Base-by-base conservation (phyloP, 2,888 invertebrate genomes). In the Acanthopleura granulata region DNA sequence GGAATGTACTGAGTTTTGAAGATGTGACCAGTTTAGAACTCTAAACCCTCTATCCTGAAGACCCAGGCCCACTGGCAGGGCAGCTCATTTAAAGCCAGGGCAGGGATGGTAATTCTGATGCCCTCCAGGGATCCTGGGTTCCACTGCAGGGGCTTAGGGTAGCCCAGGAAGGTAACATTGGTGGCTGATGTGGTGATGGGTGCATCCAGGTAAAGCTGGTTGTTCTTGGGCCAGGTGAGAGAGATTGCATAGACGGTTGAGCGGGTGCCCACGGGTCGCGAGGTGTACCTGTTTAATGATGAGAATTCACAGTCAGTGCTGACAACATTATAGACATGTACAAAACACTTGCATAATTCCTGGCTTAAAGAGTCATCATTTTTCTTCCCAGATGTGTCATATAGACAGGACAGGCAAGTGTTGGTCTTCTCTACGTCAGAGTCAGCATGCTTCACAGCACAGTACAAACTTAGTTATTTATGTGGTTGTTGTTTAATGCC, bases 211-310 rank as follows among this genome's bases (percentile, higher is more conserved):
- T 89, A 81, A 16, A 94, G 88, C 22, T 91, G 85, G 76, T 92
- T 92, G 66, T 92, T 89, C 49, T 90, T 86, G 0, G 95, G 95
- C 95, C 95, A 96, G 1, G 92, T 88, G 51, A 95, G 90, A 30
- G 94, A 90, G 72, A 93, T 93, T 0, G 94, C 95, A 88, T 94
- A 96, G 30, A 78, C 75, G 25, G 72, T 51, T 9, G 57, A 57
- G n/a, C 22, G 18, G 57, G 22, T 18, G 22, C 57, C 57, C 6
- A 66, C 66, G 1, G 66, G 66, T 27, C 29, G 22, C 51, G 76
- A 89, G 85, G 87, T 87, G 78, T 85, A 88, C 84, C 86, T 85
- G 74, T 57, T 40, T 40, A 40, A 40, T 6, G 4, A 40, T 9
- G 4, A 40, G 40, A 40, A 40, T 3, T 3, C 3, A 40, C 9